Evolutionary conservation across 37 sponge, comb jelly and placozoan species (phyloP).

Genomic region (Chondrilla cf. caribensis): DNA sequence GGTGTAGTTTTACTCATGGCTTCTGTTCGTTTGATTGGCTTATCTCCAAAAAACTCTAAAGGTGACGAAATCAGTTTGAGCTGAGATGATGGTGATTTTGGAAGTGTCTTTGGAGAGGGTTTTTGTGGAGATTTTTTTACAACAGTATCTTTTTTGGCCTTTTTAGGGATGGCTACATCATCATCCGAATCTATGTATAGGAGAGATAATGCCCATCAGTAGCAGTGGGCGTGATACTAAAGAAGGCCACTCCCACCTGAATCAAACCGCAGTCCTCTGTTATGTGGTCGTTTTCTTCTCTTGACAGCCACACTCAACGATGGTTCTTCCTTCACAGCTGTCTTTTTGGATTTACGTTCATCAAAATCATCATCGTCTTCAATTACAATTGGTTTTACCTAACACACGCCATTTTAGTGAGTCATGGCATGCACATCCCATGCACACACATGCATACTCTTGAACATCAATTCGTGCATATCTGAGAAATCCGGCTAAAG

Average conservation of each 20-base stretch:
- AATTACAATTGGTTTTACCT: not conserved
- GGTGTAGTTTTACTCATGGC: not conserved
- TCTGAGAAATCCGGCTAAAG: too few species aligned
- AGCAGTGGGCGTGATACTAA: too few species aligned
- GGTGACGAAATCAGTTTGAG: constrained; percentile 19
- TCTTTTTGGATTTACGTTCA: not conserved
- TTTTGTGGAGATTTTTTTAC: not conserved
- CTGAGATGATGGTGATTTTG: not conserved
- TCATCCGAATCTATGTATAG: too few species aligned
- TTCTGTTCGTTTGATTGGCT: constrained; percentile 39
- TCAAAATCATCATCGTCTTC: constrained; percentile 8
- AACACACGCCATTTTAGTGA: not conserved
- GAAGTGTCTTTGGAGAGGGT: not conserved
- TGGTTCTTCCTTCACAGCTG: not conserved
- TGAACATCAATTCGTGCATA: too few species aligned
- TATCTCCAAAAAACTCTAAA: constrained; percentile 55
- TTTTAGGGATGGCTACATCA: too few species aligned
- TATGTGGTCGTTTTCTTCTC: not conserved
- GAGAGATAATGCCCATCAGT: too few species aligned
- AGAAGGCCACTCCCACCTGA: not conserved
- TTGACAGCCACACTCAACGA: not conserved
- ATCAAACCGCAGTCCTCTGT: not conserved
- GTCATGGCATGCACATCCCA: too few species aligned
- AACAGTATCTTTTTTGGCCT: too few species aligned
- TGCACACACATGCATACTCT: too few species aligned